A percentile compares a stretch with the other conserved stretches of the same genome.
Conservation (phyloP, 2,113 vertebrate species). For the Mesitornis unicolor region DNA sequence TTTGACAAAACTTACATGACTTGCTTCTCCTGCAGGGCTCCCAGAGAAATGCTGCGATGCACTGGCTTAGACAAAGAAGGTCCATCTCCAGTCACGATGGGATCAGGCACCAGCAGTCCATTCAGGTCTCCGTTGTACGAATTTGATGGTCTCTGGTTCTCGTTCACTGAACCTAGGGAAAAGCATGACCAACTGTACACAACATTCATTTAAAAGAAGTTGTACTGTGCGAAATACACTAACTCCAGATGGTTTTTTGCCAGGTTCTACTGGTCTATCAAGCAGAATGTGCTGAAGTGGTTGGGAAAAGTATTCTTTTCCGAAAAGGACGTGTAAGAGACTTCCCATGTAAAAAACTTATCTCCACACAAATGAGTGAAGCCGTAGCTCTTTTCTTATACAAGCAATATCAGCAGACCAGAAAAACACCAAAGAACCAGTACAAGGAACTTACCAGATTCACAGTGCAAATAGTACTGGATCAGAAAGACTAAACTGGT, state of each 20-base stretch:
- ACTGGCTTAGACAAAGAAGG: constrained; percentile 75
- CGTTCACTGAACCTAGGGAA: constrained; percentile 76
- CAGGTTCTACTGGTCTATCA: not conserved
- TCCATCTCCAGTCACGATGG: constrained; percentile 76
- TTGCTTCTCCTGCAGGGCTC: constrained; percentile 84
- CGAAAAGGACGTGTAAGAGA: not conserved
- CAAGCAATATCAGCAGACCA: not conserved
- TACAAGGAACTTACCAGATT: not conserved
- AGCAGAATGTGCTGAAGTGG: not conserved
- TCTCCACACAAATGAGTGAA: not conserved
- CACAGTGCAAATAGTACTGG: not conserved
- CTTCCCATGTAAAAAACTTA: not conserved
- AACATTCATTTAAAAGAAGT: not conserved
- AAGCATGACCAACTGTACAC: not conserved
- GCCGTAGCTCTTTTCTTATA: not conserved
- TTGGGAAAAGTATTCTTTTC: not conserved
- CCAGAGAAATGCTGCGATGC: constrained; percentile 75
- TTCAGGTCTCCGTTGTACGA: constrained; percentile 93
- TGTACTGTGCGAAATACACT: not conserved
- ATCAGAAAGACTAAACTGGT: not conserved
- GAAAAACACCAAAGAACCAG: not conserved
- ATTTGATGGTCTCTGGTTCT: constrained; percentile 76
- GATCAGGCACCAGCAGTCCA: constrained; percentile 86
- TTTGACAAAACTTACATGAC: constrained; percentile 83
- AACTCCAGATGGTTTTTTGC: not conserved